Conservation (phyloP, 2,888 invertebrate species). For the Scaptomyza caliginosa region DNA sequence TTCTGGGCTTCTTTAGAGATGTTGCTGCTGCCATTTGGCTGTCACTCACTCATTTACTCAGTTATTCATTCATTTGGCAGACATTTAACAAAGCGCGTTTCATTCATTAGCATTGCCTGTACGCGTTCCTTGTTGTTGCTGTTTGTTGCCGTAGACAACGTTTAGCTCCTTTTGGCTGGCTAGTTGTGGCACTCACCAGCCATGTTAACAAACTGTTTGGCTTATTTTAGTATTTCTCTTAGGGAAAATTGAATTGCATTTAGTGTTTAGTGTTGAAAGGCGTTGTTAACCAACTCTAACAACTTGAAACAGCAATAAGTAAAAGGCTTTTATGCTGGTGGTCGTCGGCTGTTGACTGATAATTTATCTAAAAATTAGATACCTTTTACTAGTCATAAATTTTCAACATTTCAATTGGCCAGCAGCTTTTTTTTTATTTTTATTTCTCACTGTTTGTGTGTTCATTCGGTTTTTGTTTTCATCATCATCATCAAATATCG, state of each 20-base stretch:
- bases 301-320: background rate
- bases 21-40: slow-evolving; percentile 66
- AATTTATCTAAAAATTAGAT: slow-evolving; percentile 51
- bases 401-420: slow-evolving; percentile 73
- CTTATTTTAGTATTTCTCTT: slow-evolving; percentile 62
- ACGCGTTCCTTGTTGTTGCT: slow-evolving; percentile 26
- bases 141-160: slow-evolving; percentile 45
- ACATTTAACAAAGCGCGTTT: slow-evolving; percentile 71
- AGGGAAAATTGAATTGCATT: slow-evolving; percentile 61
- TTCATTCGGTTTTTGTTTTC: slow-evolving; percentile 54
- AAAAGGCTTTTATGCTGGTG: slow-evolving; percentile 51
- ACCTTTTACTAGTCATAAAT: slow-evolving; percentile 58
- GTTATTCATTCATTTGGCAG: slow-evolving; percentile 54
- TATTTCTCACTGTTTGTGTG: slow-evolving; percentile 37
- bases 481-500: slow-evolving; percentile 58
- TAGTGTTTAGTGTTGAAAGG: slow-evolving; percentile 24
- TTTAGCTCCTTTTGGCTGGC: slow-evolving; percentile 31
- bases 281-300: slow-evolving; percentile 1
- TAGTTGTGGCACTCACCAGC: slow-evolving; percentile 27
- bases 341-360: slow-evolving; percentile 22
- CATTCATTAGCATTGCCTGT: slow-evolving; percentile 70
- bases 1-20: slow-evolving; percentile 14
- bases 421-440: slow-evolving; percentile 34
- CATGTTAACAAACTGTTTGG: slow-evolving; percentile 50
- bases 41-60: slow-evolving; percentile 69